These are phyloP conservation scores for Astropecten irregularis DNA, from an alignment of 53 echinoderm and acorn worm species.

Conservation along the genomic window DNA sequence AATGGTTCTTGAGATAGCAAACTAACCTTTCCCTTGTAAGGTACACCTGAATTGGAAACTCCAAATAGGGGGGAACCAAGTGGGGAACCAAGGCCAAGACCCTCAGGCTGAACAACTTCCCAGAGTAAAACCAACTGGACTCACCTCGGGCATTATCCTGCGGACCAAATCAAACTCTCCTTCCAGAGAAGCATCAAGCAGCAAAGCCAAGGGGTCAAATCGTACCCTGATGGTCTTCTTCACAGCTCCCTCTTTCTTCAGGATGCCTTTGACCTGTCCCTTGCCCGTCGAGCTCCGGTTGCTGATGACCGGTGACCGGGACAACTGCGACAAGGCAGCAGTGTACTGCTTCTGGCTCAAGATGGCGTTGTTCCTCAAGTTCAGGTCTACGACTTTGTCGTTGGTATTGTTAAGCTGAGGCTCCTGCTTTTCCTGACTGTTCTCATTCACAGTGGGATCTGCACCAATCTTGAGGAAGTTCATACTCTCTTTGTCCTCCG, in stretches of 20 bases:
- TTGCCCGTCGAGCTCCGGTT: slow-evolving; percentile 62
- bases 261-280: slow-evolving; percentile 71
- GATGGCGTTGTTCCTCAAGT: slow-evolving; percentile 79
- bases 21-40: too few species aligned
- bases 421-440: slow-evolving; percentile 17
- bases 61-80: too few species aligned
- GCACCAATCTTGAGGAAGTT: slow-evolving; percentile 72
- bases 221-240: slow-evolving; percentile 80
- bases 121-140: too few species aligned
- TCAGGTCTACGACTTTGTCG: slow-evolving; percentile 31
- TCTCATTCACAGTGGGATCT: slow-evolving; percentile 19
- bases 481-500: slow-evolving; percentile 89
- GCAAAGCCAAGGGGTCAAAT: slow-evolving; percentile 95
- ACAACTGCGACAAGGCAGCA: slow-evolving; percentile 76
- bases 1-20: too few species aligned
- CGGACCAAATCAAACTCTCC: slow-evolving; percentile 95
- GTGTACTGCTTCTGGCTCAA: slow-evolving; percentile 87
- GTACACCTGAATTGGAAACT: too few species aligned
- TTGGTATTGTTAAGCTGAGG: slow-evolving; percentile 6
- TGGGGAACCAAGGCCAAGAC: too few species aligned
- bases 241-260: slow-evolving; percentile 78
- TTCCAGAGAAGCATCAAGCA: slow-evolving; percentile 94
- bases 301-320: slow-evolving; percentile 79
- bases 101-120: too few species aligned
- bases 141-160: slow-evolving; percentile 93